Evolutionary conservation across 1,140 invertebrate genomes (phyloP).

Genomic region (Eriosoma lanigerum): DNA sequence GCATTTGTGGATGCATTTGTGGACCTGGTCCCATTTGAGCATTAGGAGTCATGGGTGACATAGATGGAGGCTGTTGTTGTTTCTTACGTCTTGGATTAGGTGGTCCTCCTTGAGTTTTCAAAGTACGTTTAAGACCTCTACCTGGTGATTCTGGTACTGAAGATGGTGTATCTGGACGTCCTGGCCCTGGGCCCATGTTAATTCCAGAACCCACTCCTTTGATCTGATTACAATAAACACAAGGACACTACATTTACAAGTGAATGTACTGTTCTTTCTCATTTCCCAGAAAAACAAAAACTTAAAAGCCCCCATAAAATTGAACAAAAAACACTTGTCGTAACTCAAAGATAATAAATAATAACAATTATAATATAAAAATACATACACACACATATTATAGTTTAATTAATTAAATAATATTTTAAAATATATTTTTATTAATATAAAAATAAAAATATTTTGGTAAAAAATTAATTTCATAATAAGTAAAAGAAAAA

Average conservation of each 20-base stretch:
- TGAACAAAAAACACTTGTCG: conserved; percentile 34
- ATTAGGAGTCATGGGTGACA: conserved; percentile 53
- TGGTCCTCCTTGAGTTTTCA: conserved; percentile 53
- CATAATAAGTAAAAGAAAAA: conserved; percentile 13
- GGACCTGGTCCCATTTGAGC: conserved; percentile 36
- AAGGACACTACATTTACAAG: conserved; percentile 57
- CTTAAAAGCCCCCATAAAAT: conserved; percentile 40
- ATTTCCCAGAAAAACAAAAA: conserved; percentile 53
- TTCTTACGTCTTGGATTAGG: conserved; percentile 55
- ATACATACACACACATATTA: background rate
- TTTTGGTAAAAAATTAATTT: background rate
- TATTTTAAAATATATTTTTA: background rate
- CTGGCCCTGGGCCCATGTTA: conserved; percentile 62
- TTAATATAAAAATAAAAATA: background rate
- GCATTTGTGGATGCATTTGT: conserved; percentile 54
- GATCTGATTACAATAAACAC: conserved; percentile 59
- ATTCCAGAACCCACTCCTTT: conserved; percentile 62
- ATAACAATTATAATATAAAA: conserved; percentile 34
- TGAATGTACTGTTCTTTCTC: conserved; percentile 54
- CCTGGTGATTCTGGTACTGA: conserved; percentile 56
- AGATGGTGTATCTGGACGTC: conserved; percentile 59
- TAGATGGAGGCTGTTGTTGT: conserved; percentile 55
- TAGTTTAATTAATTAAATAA: background rate
- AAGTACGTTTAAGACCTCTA: conserved; percentile 56
- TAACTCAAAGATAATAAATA: conserved; percentile 46